Conservation (phyloP, 2,113 vertebrate species). For the Microcebus ravelobensis region DNA sequence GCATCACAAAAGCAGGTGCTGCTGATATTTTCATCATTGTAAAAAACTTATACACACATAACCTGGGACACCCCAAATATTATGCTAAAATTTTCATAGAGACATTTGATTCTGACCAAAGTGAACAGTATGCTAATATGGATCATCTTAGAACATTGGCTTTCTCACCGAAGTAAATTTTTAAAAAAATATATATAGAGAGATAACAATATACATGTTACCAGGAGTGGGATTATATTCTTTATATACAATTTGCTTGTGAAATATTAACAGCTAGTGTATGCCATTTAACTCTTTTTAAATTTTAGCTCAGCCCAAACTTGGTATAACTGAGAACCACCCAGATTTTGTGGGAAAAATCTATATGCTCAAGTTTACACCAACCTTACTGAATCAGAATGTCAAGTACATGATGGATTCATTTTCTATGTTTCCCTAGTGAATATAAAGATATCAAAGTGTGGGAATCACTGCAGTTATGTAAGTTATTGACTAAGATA, state of each 20-base stretch:
- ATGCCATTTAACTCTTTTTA: background rate
- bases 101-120: background rate
- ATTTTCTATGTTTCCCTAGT: background rate
- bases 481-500: background rate
- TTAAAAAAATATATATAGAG: background rate
- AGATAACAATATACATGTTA: background rate
- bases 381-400: background rate
- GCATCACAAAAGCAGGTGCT: background rate
- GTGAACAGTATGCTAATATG: background rate
- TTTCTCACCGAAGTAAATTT: background rate
- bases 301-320: background rate
- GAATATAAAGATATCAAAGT: background rate
- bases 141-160: background rate
- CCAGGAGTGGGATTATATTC: background rate
- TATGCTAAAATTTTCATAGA: background rate
- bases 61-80: background rate
- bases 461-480: background rate
- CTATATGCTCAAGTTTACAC: fast-evolving
- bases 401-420: background rate
- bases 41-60: background rate
- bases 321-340: background rate
- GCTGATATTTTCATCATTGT: background rate
- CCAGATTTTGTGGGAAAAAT: background rate
- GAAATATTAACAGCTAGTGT: background rate
- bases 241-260: background rate